phyloP scores from a whole-genome alignment of 35 echinoderm and acorn worm species.

The Heliocidaris tuberculata region DNA sequence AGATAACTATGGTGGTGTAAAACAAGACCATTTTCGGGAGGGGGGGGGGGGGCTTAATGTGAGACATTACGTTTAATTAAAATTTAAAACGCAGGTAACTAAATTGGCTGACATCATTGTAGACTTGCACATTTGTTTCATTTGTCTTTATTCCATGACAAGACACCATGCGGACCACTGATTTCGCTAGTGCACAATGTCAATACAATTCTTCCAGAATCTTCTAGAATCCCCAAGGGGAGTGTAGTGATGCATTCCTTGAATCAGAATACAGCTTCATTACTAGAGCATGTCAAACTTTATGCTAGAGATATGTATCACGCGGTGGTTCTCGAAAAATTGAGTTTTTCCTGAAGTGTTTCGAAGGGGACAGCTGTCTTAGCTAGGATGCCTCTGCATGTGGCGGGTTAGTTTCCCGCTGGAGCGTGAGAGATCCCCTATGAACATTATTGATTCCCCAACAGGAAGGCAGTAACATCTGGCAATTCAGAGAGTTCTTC shows the following conservation, averaged over 20 bases:
- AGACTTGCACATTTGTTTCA: no score
- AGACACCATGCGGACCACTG: neutral
- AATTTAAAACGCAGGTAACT: no score
- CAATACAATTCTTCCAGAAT: neutral
- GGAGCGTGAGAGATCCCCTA: neutral
- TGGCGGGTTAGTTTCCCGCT: neutral
- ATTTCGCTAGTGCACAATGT: neutral
- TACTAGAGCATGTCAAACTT: neutral
- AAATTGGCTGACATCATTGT: no score
- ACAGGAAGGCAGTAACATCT: neutral
- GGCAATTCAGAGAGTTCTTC: neutral
- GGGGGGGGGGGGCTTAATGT: no score
- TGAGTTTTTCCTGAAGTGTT: neutral
- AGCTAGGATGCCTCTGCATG: neutral
- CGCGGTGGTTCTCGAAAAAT: neutral
- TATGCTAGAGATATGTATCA: neutral
- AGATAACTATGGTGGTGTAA: no score
- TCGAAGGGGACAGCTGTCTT: neutral
- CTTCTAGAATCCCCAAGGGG: neutral
- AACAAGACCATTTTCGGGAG: no score
- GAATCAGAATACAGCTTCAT: neutral
- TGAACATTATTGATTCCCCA: neutral
- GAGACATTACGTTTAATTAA: no score
- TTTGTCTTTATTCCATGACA: neutral
- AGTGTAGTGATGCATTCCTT: neutral